Conservation (phyloP, 2,113 vertebrate genomes). For the Acrocephalus kingi region DNA sequence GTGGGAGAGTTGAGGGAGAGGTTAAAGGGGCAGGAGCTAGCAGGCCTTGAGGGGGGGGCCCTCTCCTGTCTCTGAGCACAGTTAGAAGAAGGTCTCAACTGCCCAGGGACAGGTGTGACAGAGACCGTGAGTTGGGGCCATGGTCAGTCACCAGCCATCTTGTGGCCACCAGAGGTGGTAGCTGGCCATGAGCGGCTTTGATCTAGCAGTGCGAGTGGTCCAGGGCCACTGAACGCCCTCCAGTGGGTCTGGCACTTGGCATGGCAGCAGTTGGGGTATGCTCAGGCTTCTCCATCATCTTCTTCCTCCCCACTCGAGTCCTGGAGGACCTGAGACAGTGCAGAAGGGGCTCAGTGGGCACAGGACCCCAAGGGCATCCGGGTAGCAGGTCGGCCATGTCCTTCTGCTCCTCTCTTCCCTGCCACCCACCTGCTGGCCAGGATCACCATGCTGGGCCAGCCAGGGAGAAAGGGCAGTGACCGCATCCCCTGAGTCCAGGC, state of each 20-base stretch:
- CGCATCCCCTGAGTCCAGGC: neutral
- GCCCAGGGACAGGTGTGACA: neutral
- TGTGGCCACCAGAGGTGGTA: neutral
- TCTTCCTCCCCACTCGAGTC: neutral
- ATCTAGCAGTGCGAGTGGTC: neutral
- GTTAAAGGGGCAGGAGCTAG: neutral
- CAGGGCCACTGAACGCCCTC: neutral
- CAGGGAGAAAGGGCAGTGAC: neutral
- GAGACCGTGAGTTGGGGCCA: neutral
- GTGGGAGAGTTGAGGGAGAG: neutral
- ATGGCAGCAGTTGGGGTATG: neutral
- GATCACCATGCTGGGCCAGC: neutral
- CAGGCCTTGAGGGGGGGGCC: neutral
- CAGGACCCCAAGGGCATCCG: rapidly evolving
- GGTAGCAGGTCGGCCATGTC: neutral
- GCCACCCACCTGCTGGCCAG: constrained; percentile 12
- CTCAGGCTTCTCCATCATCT: constrained; percentile 42
- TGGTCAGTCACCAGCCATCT: neutral
- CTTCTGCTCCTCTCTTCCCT: neutral
- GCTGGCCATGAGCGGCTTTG: neutral
- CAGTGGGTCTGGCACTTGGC: rapidly evolving
- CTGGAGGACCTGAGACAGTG: neutral
- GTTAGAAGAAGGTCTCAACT: neutral
- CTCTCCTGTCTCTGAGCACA: neutral
- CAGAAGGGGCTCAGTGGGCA: neutral